These are phyloP conservation scores for Eudasyphora cyanicolor DNA, from an alignment of 2,888 invertebrate species.

Conservation along the genomic window DNA sequence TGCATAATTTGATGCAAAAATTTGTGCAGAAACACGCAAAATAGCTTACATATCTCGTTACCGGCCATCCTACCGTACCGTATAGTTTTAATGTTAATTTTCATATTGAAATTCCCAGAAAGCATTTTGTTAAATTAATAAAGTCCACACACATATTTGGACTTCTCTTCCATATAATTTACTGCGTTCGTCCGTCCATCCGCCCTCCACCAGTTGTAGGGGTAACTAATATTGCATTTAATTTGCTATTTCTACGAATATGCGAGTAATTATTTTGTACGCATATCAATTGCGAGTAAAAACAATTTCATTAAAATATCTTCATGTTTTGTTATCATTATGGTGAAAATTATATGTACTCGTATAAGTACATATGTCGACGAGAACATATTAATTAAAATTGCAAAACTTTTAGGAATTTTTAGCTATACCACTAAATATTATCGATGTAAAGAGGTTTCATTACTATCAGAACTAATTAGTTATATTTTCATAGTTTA, in stretches of 20 bases:
- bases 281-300: conserved; percentile 14
- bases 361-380: too few relatives aligned
- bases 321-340: neutral
- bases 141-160: conserved; percentile 1
- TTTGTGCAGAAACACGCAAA: conserved; percentile 33
- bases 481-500: too few relatives aligned
- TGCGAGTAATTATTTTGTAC: conserved; percentile 4
- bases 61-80: conserved; percentile 17
- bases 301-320: conserved; percentile 29
- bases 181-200: neutral
- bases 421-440: neutral
- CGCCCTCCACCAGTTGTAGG: neutral
- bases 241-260: neutral
- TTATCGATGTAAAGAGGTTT: neutral
- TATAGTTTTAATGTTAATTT: conserved; percentile 21
- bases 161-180: neutral
- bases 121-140: conserved; percentile 23
- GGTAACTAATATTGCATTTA: neutral
- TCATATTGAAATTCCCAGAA: conserved; percentile 31
- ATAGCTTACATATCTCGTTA: conserved; percentile 26
- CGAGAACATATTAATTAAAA: neutral
- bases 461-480: too few relatives aligned
- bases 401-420: neutral
- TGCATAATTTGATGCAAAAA: conserved; percentile 44
- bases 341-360: neutral